These are phyloP conservation scores for Drosophila tani DNA, from an alignment of 1,140 invertebrate species.

Conservation along the genomic window DNA sequence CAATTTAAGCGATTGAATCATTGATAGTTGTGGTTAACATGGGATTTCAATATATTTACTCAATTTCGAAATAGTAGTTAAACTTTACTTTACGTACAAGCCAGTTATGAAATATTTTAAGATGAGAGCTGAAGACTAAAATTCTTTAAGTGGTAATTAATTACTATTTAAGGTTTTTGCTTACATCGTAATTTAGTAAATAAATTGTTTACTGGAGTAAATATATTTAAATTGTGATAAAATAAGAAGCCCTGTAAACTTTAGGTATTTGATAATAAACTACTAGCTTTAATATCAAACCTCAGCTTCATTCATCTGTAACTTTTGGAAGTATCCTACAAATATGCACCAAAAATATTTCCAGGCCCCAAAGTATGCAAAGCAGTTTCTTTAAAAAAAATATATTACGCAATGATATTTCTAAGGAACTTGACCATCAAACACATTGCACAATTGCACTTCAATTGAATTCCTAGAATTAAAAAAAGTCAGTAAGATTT, in stretches of 20 bases:
- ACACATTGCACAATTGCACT: background rate
- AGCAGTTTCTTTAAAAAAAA: background rate
- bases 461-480: constrained; percentile 9
- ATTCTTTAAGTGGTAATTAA: too few relatives aligned
- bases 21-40: background rate
- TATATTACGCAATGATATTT: background rate
- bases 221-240: too few relatives aligned
- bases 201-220: too few relatives aligned
- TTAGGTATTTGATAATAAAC: too few relatives aligned
- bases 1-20: background rate
- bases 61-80: too few relatives aligned
- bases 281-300: too few relatives aligned
- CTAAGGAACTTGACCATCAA: background rate
- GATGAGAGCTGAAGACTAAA: background rate
- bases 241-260: too few relatives aligned
- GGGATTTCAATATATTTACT: background rate
- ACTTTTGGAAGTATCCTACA: constrained; percentile 8
- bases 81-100: background rate
- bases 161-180: too few relatives aligned
- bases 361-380: constrained; percentile 32
- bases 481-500: background rate
- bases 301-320: background rate
- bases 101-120: background rate
- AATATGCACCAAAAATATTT: constrained; percentile 14
- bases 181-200: too few relatives aligned